phyloP scores from a whole-genome alignment of 2,113 vertebrate species.

The Serinus canaria region DNA sequence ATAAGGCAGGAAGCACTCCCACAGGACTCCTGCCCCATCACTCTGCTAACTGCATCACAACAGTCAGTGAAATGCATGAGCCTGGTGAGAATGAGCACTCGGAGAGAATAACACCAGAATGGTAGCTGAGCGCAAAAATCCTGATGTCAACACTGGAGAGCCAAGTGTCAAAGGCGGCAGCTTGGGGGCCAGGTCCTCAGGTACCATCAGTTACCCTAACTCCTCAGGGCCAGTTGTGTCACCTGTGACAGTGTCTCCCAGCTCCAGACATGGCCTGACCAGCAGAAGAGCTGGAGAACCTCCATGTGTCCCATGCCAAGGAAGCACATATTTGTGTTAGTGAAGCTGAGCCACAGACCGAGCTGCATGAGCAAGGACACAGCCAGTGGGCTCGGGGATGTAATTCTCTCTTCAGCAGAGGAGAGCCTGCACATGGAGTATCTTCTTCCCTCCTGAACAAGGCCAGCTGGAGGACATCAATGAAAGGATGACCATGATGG shows the following conservation, averaged over 20 bases:
- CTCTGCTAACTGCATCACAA: neutral
- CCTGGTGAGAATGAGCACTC: neutral
- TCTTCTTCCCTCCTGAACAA: neutral
- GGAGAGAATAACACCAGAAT: accelerated
- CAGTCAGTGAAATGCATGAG: neutral
- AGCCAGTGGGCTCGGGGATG: neutral
- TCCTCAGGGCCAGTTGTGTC: neutral
- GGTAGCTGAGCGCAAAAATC: neutral
- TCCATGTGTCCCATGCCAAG: neutral
- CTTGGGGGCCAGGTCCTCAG: neutral
- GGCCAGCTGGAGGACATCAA: neutral
- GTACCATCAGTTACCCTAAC: neutral
- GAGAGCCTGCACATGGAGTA: neutral
- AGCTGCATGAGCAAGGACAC: neutral
- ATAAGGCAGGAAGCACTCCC: neutral
- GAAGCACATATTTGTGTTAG: neutral
- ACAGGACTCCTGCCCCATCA: neutral
- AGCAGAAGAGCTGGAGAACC: neutral
- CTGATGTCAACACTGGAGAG: neutral
- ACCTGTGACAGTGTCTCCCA: neutral
- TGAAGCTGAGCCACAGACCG: neutral
- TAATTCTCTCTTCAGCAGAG: neutral
- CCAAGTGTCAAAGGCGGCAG: neutral
- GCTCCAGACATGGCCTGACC: neutral
- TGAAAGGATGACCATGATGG: neutral